Percentiles rank a stretch among this genome's conserved stretches.
These are phyloP conservation scores for Scortum barcoo DNA, from an alignment of 2,113 vertebrate genomes.

Conservation along the genomic window DNA sequence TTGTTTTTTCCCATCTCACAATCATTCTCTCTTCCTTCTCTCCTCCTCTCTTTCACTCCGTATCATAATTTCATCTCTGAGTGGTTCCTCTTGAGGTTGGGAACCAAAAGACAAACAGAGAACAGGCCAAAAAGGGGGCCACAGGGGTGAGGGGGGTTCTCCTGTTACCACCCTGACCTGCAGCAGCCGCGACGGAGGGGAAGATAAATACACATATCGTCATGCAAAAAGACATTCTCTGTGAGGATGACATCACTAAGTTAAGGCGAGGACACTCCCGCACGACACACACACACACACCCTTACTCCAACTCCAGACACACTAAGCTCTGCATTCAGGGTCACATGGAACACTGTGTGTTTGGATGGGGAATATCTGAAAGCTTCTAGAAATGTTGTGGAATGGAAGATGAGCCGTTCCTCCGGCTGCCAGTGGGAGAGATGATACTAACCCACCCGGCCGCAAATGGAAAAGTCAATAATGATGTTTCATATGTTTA, in stretches of 20 bases:
- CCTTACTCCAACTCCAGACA: neutral
- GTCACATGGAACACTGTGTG: neutral
- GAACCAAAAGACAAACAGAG: constrained; percentile 48
- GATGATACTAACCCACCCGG: constrained; percentile 6
- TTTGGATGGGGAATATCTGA: constrained; percentile 12
- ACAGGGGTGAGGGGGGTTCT: neutral
- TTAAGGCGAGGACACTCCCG: constrained; percentile 12
- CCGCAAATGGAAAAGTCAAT: constrained; percentile 58
- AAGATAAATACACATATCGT: constrained; percentile 32
- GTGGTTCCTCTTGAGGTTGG: constrained; percentile 1
- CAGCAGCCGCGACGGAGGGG: constrained; percentile 28
- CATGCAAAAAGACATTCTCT: neutral
- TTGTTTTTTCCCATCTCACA: neutral
- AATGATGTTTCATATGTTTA: constrained; percentile 36
- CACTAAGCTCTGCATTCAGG: neutral
- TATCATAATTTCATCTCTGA: neutral
- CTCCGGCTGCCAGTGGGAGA: constrained; percentile 11
- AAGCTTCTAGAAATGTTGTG: constrained; percentile 34
- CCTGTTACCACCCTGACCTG: constrained; percentile 36
- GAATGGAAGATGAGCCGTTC: constrained; percentile 26
- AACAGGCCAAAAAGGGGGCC: neutral
- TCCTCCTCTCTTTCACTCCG: neutral
- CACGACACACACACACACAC: constrained; percentile 11
- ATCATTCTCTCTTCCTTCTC: neutral
- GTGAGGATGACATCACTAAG: constrained; percentile 20